Percentiles rank a stretch among this genome's conserved stretches.
Evolutionary conservation across 2,888 invertebrate genomes (phyloP).

Genomic region (Osmoderma eremita): DNA sequence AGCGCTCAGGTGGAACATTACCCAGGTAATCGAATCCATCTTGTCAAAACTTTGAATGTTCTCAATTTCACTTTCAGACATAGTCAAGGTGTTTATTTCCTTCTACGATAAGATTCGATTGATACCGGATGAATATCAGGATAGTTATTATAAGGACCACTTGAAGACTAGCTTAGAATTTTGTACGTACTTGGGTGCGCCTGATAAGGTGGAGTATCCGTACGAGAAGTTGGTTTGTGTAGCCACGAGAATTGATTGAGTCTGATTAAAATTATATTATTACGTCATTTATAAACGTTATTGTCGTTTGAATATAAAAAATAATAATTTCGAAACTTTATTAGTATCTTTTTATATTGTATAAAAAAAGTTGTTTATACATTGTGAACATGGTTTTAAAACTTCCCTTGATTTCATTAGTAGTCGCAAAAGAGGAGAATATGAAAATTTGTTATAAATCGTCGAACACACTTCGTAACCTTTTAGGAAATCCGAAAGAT

Average conservation of each 20-base stretch:
- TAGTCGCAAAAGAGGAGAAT: too few species aligned
- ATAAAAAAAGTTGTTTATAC: too few species aligned
- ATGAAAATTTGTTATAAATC: too few species aligned
- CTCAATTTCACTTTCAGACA: background rate
- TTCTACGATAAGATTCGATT: slow-evolving; percentile 1
- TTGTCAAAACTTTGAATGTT: background rate
- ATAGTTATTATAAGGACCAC: slow-evolving; percentile 13
- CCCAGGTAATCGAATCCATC: background rate
- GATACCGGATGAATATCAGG: background rate
- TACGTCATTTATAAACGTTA: too few species aligned
- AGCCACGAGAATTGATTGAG: background rate
- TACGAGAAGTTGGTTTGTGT: slow-evolving; percentile 8
- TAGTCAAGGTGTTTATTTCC: background rate
- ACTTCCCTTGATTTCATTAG: too few species aligned
- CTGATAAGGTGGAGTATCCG: background rate
- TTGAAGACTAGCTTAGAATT: background rate
- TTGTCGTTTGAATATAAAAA: too few species aligned
- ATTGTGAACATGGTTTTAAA: too few species aligned
- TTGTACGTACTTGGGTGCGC: background rate
- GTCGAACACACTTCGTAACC: too few species aligned
- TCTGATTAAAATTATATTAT: too few species aligned
- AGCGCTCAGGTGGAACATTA: background rate
- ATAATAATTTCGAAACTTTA: too few species aligned
- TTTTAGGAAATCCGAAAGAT: too few species aligned
- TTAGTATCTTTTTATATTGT: too few species aligned